Evolutionary conservation across 2,797 vertebrate species (phyloP).

Genomic region (Hydrocynus forskahlii): DNA sequence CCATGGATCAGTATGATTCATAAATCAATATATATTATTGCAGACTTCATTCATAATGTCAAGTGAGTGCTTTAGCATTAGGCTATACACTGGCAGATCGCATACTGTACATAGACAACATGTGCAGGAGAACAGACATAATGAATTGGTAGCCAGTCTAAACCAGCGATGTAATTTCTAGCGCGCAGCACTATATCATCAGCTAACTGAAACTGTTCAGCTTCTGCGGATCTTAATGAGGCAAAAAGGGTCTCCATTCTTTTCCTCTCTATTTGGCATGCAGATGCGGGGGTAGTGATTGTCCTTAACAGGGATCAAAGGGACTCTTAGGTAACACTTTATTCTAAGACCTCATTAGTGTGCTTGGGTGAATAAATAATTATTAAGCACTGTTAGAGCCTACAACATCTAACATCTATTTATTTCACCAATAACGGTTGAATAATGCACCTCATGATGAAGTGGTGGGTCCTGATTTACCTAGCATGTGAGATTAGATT

Average conservation of each 20-base stretch:
- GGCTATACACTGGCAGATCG: no score
- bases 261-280: slow-evolving; percentile 36
- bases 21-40: no score
- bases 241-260: slow-evolving; percentile 28
- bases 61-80: no score
- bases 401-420: slow-evolving; percentile 29
- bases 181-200: slow-evolving; percentile 23
- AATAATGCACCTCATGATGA: slow-evolving; percentile 21
- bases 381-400: slow-evolving; percentile 30
- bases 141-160: background rate
- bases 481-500: slow-evolving; percentile 10
- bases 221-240: background rate
- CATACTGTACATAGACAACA: background rate
- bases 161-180: no score
- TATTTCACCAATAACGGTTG: slow-evolving; percentile 33
- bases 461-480: slow-evolving; percentile 16
- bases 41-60: no score
- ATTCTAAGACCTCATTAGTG: slow-evolving; percentile 42
- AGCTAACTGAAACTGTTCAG: slow-evolving; percentile 3
- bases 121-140: background rate
- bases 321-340: slow-evolving; percentile 43
- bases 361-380: slow-evolving; percentile 42
- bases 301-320: slow-evolving; percentile 49
- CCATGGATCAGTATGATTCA: no score
- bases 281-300: slow-evolving; percentile 35